phyloP scores from a whole-genome alignment of 2,888 invertebrate species.

The Ennomos erosarius region DNA sequence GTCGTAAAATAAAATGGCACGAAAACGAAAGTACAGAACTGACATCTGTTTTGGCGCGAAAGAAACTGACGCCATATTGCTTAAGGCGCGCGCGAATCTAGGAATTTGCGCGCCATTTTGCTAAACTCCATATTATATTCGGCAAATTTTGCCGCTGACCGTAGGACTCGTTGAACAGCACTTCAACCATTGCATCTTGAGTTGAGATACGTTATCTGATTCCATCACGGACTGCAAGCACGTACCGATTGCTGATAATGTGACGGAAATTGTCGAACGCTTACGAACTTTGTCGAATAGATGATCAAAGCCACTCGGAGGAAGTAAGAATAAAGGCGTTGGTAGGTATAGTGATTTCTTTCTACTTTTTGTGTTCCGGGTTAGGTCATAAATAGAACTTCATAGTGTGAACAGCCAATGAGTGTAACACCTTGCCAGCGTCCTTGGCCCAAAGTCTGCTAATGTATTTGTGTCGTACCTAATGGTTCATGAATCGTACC shows the following conservation, averaged over 20 bases:
- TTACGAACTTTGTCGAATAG: neutral
- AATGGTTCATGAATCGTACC: too few relatives aligned
- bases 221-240: constrained; percentile 6
- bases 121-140: too few relatives aligned
- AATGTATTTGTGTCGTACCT: too few relatives aligned
- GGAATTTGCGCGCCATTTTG: constrained; percentile 44
- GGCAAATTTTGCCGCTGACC: too few relatives aligned
- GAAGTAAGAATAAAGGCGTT: too few relatives aligned
- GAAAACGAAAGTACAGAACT: constrained; percentile 7
- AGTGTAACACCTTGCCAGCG: too few relatives aligned
- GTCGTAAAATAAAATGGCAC: constrained; percentile 12
- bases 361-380: too few relatives aligned
- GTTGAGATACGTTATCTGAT: constrained; percentile 18
- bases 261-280: neutral
- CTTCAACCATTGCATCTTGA: neutral
- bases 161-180: too few relatives aligned
- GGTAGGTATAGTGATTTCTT: too few relatives aligned
- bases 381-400: too few relatives aligned
- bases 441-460: too few relatives aligned
- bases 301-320: neutral
- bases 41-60: constrained; percentile 37
- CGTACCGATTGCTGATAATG: constrained; percentile 17
- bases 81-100: constrained; percentile 52
- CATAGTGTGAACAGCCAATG: too few relatives aligned
- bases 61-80: constrained; percentile 46